These are phyloP conservation scores for Drosophila quadrilineata DNA, from an alignment of 1,140 invertebrate genomes.

Conservation along the genomic window DNA sequence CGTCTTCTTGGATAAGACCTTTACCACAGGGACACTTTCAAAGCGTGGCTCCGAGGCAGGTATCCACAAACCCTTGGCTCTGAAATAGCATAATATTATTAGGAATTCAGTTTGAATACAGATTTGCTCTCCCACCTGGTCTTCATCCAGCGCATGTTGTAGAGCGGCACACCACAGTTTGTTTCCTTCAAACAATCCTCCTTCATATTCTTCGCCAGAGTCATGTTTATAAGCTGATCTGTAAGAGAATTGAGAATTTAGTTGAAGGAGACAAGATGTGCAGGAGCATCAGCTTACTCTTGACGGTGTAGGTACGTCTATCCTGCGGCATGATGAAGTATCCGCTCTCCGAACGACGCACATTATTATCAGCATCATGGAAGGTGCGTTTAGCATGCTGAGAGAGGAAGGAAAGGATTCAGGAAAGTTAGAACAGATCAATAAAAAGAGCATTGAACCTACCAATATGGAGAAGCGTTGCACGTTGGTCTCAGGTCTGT, in stretches of 20 bases:
- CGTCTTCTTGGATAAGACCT: constrained; percentile 53
- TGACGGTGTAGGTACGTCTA: constrained; percentile 71
- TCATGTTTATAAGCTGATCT: constrained; percentile 73
- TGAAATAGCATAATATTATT: no score
- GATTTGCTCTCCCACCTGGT: constrained; percentile 40
- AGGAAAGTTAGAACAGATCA: background rate
- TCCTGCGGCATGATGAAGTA: constrained; percentile 77
- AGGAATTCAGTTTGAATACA: background rate
- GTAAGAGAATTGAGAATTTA: background rate
- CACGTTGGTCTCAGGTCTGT: constrained; percentile 66
- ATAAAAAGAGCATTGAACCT: background rate
- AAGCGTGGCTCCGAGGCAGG: constrained; percentile 62
- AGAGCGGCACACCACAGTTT: constrained; percentile 80
- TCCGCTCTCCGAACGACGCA: constrained; percentile 65
- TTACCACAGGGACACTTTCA: constrained; percentile 43
- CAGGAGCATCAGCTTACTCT: constrained; percentile 33
- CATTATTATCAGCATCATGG: constrained; percentile 61
- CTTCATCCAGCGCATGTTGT: constrained; percentile 76
- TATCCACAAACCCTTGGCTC: constrained; percentile 67
- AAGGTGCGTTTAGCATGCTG: constrained; percentile 72
- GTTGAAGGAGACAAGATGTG: no score
- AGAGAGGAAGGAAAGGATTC: background rate
- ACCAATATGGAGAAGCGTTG: constrained; percentile 69
- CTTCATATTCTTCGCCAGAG: constrained; percentile 44
- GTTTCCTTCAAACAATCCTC: constrained; percentile 64